Base-by-base conservation (phyloP, 2,888 invertebrate species). In the Euphydryas editha region DNA sequence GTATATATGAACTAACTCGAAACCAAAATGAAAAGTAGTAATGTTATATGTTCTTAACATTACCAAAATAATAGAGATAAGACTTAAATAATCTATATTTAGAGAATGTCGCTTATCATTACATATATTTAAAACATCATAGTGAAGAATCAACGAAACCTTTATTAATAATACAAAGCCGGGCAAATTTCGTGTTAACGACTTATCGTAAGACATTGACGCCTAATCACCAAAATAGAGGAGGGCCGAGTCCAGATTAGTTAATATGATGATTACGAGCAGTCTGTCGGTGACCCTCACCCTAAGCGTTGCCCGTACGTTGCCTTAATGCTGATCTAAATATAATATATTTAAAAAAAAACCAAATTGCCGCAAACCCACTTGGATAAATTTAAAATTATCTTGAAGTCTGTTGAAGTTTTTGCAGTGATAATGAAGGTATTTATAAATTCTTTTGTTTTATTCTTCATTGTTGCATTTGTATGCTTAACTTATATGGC, bases 201-300 rank as follows among this genome's bases (percentile, higher is more conserved):
- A 77, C 78, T 81, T 84, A 83, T 84, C 81, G 76, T 79, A 78
- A 83, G 81, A 67, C 82, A 84, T 82, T 84, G 78, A 80, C 76
- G 80, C 77, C 77, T 88, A 90, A 89, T 89, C 81, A 82, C 77
- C 73, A 83, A 83, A 54, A 17, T 84, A 81, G 84, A 81, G 86
- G 75, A 72, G 85, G 86, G 85, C 83, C n/a, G n/a, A n/a, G 82
- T 84, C 86, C 83, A 79, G 79, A 75, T 78, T 77, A 77, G 80
- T 79, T 87, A 88, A 87, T 82, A 79, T 78, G 80, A 85, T 85
- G 82, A 87, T 89, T 85, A 84, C 79, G 73, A 73, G 68, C 78
- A 87, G 85, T 88, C 79, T 78, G 69, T 84, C n/a, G n/a, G n/a
- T n/a, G n/a, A n/a, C n/a, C n/a, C n/a, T n/a, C n/a, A n/a, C 81